Evolutionary conservation across 2,888 invertebrate species (phyloP), one percentile per base, ranked within the genome.

Genomic region (Erebia aethiops): DNA sequence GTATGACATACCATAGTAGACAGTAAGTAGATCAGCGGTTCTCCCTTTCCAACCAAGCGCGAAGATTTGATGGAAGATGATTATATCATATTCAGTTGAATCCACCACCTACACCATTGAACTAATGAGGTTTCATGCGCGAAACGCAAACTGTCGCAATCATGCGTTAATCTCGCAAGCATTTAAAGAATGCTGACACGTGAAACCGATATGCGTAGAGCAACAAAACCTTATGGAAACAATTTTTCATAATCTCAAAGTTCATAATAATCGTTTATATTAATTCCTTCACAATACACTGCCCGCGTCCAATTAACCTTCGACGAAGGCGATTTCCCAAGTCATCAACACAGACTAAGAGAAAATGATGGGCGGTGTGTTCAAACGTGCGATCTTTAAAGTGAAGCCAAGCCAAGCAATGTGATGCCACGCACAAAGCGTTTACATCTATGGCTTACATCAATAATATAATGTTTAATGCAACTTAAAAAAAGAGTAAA

Each of bases 271-370:
- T 78, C 78, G 82, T 61, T 79, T 76, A 67, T 77, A 82, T 80
- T 81, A 81, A 89, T 88, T 88, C 87, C 86, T 85, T 84, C 85
- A 90, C 89, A 91, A 91, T 89, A 86, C 86, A 80, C 85, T 85
- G 87, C 82, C 84, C 85, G 86, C 87, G 89, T 91, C 90, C 92
- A 91, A 92, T 91, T 92, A 92, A 91, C 91, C 90, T 91, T 87
- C 86, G 86, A 84, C 83, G 89, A 86, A 87, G 84, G 86, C 72
- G 84, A 86, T 89, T 85, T 84, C 82, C 80, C 81, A 81, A 87
- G 87, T 86, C 82, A 86, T 87, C 79, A 81, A 82, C 79, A 21
- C 13, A 14, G 62, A 62, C 46, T 46, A 9, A 62, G 9, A 13
- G 10, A 21, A 62, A 21, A 46, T 0, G 0, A n/a, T 16, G 46